Base-by-base conservation (phyloP, 2,888 invertebrate genomes). In the Drosophila vallismaia region DNA sequence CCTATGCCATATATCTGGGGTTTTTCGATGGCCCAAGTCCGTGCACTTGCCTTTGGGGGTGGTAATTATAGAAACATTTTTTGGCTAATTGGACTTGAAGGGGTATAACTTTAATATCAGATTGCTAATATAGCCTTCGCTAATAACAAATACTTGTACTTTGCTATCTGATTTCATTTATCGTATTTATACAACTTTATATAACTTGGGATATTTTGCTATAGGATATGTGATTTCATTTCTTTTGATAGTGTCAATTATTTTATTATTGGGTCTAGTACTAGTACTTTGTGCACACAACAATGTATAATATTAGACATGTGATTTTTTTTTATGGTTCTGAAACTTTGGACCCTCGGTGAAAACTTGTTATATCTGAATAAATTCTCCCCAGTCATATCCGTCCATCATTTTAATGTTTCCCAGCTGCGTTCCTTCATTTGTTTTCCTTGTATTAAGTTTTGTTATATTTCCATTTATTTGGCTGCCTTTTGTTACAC, bases 401-500 rank as follows among this genome's bases (percentile, higher is more conserved):
- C 51, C 36, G 50, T 33, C 51, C 44, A 14, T 36, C 48, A 45
- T 19, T 38, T 60, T 44, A 31, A 53, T 52, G 52, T 46, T 19
- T 19, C 42, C 55, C 80, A 74, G 72, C 75, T 78, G 69, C 71
- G 56, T 53, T 64, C 38, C 45, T 60, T 71, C 84, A 74, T 71
- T 81, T 86, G 86, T 82, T 85, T 80, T 74, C 48, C 66, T 59
- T 72, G 73, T 48, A 56, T 72, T 72, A 71, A 71, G 72, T 64
- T 71, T 71, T 76, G 77, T 80, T 86, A 77, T 83, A 86, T 81
- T 84, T 86, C 77, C 83, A 80, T 80, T 86, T 82, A 86, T 82
- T 82, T 84, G 82, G 74, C 85, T 76, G 85, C 68, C 85, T 86
- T 86, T 81, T 78, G 76, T 84, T 86, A 86, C 85, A 82, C 85